These are phyloP conservation scores for Sebastes fasciatus DNA, from an alignment of 2,113 vertebrate species.

Conservation along the genomic window DNA sequence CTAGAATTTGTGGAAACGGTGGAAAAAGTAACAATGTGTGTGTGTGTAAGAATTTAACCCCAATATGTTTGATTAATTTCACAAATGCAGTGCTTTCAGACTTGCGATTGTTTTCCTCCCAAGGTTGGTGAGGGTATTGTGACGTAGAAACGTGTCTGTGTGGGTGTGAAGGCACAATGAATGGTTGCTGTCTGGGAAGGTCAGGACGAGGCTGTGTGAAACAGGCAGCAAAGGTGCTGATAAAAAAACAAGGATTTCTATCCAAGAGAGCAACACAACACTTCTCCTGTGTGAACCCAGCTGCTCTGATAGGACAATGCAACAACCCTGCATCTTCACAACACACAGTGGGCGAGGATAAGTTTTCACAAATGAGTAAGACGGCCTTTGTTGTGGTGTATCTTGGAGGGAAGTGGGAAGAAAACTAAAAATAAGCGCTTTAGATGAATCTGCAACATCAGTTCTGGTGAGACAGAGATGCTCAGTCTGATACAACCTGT, in stretches of 20 bases:
- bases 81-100: constrained; percentile 9
- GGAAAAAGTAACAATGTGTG: neutral
- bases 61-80: constrained; percentile 13
- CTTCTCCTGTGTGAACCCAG: neutral
- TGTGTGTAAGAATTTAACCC: neutral
- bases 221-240: constrained; percentile 27
- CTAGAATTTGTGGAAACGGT: neutral
- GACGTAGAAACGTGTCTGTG: constrained; percentile 21
- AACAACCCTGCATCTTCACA: constrained; percentile 27
- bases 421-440: constrained; percentile 61
- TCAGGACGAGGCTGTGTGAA: constrained; percentile 44
- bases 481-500: constrained; percentile 86
- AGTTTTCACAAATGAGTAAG: constrained; percentile 50
- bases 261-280: constrained; percentile 11
- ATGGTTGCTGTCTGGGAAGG: constrained; percentile 43
- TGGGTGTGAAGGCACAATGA: constrained; percentile 36
- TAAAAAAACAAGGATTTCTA: constrained; percentile 1
- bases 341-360: constrained; percentile 31
- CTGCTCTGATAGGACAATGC: constrained; percentile 5
- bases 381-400: constrained; percentile 53
- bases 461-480: constrained; percentile 49
- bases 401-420: constrained; percentile 56
- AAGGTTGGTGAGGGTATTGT: constrained; percentile 44
- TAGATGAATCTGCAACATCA: constrained; percentile 39
- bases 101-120: constrained; percentile 21